Conservation (phyloP, 2,888 invertebrate genomes). For the Eupithecia vulgata region DNA sequence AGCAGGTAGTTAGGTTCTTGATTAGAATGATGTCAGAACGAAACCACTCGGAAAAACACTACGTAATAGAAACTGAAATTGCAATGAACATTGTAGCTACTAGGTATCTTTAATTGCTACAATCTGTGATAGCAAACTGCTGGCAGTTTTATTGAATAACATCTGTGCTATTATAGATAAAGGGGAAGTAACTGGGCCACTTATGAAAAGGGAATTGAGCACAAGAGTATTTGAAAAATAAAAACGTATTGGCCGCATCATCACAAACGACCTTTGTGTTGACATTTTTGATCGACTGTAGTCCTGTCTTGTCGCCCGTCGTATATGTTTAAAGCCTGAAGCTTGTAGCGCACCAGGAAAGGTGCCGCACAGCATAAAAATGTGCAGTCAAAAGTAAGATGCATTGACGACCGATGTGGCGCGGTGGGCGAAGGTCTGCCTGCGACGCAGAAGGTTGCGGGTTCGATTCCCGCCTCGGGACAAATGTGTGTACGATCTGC, state of each 20-base stretch:
- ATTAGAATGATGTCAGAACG: constrained; percentile 5
- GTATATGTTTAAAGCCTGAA: too few species aligned
- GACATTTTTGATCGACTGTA: too few species aligned
- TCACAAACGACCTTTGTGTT: background rate
- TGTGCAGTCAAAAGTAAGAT: too few species aligned
- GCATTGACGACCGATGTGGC: too few species aligned
- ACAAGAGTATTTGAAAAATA: too few species aligned
- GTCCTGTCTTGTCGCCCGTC: too few species aligned
- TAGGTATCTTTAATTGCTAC: constrained; percentile 13
- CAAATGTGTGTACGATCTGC: too few species aligned
- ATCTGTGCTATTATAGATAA: constrained; percentile 18
- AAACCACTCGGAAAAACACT: constrained; percentile 9
- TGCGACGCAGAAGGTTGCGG: too few species aligned
- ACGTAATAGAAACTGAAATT: constrained; percentile 16
- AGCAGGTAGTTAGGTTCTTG: background rate
- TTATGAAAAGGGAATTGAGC: background rate
- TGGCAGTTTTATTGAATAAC: constrained; percentile 24
- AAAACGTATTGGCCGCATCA: background rate
- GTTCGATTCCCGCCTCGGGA: too few species aligned
- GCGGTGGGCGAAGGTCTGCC: too few species aligned
- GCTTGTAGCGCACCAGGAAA: too few species aligned
- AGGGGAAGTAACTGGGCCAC: constrained; percentile 16
- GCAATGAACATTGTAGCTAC: constrained; percentile 16
- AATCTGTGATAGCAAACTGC: constrained; percentile 21
- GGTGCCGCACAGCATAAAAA: too few species aligned